phyloP scores from a whole-genome alignment of 2,797 vertebrate genomes.

The Lindbergichthys nudifrons region DNA sequence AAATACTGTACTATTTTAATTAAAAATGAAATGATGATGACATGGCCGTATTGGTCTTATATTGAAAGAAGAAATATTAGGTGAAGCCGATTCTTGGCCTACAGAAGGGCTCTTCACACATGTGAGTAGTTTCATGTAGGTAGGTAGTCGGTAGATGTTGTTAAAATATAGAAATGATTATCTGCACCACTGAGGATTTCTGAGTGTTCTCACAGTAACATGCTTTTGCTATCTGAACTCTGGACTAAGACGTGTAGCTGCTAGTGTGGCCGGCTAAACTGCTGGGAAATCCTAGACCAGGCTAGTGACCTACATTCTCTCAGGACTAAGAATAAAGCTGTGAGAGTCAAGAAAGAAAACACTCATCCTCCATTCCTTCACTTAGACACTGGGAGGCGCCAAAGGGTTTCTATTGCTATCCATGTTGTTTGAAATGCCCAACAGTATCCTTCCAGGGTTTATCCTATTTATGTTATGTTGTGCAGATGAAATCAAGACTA shows the following conservation, averaged over 20 bases:
- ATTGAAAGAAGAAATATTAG: not conserved
- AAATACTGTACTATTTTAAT: not conserved
- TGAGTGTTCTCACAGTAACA: not conserved
- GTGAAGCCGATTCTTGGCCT: not conserved
- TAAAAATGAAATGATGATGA: too few species aligned
- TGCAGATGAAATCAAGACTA: not conserved
- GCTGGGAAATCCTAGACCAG: conserved; percentile 15
- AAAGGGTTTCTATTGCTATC: not conserved
- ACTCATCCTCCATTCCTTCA: not conserved
- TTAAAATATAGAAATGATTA: not conserved
- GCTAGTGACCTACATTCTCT: conserved; percentile 45
- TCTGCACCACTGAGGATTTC: too few species aligned
- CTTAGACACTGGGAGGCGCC: conserved; percentile 29
- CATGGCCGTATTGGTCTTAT: not conserved
- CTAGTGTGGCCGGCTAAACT: not conserved
- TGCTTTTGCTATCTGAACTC: not conserved
- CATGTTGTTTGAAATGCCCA: not conserved
- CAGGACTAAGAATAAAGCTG: conserved; percentile 52
- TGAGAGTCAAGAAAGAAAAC: conserved; percentile 34
- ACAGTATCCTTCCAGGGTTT: not conserved
- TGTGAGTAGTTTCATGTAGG: not conserved
- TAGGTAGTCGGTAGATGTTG: not conserved
- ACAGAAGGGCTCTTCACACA: not conserved
- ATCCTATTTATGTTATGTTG: not conserved
- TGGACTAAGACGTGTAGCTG: not conserved